Base-by-base conservation (phyloP, 2,113 vertebrate genomes). In the Drymodes brunneopygia region DNA sequence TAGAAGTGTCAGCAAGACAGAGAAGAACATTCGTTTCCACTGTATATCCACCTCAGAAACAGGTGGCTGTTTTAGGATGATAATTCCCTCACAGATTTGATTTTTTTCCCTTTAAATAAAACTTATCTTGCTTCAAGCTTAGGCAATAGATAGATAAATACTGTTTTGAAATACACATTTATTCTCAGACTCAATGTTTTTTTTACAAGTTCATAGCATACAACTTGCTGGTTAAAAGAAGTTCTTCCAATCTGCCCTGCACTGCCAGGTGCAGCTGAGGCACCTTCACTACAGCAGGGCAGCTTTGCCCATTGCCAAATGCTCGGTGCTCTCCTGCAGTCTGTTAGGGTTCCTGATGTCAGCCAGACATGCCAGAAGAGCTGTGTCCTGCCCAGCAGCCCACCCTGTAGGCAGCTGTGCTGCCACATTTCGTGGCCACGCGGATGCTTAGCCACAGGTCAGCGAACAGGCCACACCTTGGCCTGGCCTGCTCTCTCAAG, bases 1-100 rank as follows among this genome's bases (percentile, higher is more conserved):
- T 25, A 62, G 45, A 97, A 95, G 75, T 89, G 90, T 96, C 97
- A 97, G 66, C 27, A 90, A 85, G 82, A 93, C 62, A 58, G 77
- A 81, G 86, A 94, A 90, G 86, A 94, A 90, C 70, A 87, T 71
- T 64, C 73, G 18, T 95, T 95, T 86, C 75, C 77, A 31, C 65
- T 60, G 11, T 70, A 54, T 54, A 62, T 64, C 40, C n/a, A 88
- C 23, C n/a, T 73, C 61, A 85, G 69, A 70, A 86, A 22, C 16
- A 80, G 21, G 42, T 88, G 56, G 31, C 47, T 40, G 28, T 90
- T 48, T 60, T 10, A 90, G 66, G 82, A 66, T 56, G 23, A 66
- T 28, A 79, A 64, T 54, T 78, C 50, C 69, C 36, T 64, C 67
- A 33, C 2, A 7, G 54, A 40, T 24, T 81, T 42, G 7, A 24